Evolutionary conservation across 2,888 invertebrate genomes (phyloP).

Genomic region (Micropterix aruncella): DNA sequence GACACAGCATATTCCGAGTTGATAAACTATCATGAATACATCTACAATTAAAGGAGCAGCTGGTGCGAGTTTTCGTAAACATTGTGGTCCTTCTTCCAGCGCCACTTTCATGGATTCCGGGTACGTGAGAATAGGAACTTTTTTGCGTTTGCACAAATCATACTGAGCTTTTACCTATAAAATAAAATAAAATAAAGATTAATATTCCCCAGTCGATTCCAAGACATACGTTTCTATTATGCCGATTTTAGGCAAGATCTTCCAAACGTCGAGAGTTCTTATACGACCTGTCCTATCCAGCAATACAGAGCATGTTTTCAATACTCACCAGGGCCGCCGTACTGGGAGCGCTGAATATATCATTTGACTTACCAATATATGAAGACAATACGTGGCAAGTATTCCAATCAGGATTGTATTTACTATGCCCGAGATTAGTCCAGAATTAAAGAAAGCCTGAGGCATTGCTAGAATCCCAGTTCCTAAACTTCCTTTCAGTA

Average conservation of each 20-base stretch:
- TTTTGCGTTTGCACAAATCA: conserved; percentile 40
- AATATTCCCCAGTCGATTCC: conserved; percentile 5
- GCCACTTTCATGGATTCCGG: conserved; percentile 72
- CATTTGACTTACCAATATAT: conserved; percentile 66
- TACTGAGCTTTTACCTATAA: conserved; percentile 36
- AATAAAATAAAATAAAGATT: conserved; percentile 4
- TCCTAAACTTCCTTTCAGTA: conserved; percentile 83
- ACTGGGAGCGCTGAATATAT: too few species aligned
- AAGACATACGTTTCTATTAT: conserved; percentile 13
- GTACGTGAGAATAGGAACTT: conserved; percentile 67
- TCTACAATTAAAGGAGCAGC: conserved; percentile 48
- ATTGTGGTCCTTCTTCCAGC: conserved; percentile 57
- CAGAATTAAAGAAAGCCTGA: conserved; percentile 76
- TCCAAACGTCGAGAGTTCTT: too few species aligned
- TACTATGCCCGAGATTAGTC: conserved; percentile 61
- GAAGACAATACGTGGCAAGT: conserved; percentile 78
- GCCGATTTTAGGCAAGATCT: too few species aligned
- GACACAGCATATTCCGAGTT: conserved; percentile 90
- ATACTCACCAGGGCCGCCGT: too few species aligned
- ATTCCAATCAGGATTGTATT: conserved; percentile 66
- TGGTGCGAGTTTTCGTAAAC: conserved; percentile 44
- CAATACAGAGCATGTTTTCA: too few species aligned
- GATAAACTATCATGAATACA: conserved; percentile 63
- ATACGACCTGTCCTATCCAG: too few species aligned
- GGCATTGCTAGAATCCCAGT: conserved; percentile 94